Conservation (phyloP, 2,888 invertebrate species). For the Lasiommata megera region DNA sequence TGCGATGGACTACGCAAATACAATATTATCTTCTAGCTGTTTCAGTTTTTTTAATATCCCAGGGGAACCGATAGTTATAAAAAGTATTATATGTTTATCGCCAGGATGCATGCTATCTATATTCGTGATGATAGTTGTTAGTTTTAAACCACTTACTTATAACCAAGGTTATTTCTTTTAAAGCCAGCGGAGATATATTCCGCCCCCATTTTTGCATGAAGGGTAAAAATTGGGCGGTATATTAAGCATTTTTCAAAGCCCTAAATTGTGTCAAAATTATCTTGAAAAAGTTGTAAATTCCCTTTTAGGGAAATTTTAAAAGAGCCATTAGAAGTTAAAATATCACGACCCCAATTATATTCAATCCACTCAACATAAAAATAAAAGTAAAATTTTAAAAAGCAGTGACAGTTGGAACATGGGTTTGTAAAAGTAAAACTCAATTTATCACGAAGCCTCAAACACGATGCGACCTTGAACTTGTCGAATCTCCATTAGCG, state of each 20-base stretch:
- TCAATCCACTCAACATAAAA: neutral
- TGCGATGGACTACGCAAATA: neutral
- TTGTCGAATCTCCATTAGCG: constrained; percentile 21
- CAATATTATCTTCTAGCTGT: neutral
- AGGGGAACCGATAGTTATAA: no score
- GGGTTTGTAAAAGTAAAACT: neutral
- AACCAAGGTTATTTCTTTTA: no score
- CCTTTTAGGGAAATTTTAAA: neutral
- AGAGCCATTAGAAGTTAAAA: neutral
- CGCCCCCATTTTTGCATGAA: no score
- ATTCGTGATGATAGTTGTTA: no score
- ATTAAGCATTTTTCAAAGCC: neutral
- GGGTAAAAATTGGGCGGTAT: no score
- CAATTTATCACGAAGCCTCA: constrained; percentile 8
- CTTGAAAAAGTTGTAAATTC: no score
- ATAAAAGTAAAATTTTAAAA: neutral
- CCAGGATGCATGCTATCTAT: no score
- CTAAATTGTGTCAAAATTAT: neutral
- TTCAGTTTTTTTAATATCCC: no score
- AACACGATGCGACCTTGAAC: constrained; percentile 22
- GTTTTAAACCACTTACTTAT: no score
- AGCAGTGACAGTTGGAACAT: neutral
- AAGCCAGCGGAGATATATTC: no score
- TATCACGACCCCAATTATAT: neutral
- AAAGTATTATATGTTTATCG: no score